phyloP scores from a whole-genome alignment of 1,140 invertebrate species.

The Rhynchophorus ferrugineus region DNA sequence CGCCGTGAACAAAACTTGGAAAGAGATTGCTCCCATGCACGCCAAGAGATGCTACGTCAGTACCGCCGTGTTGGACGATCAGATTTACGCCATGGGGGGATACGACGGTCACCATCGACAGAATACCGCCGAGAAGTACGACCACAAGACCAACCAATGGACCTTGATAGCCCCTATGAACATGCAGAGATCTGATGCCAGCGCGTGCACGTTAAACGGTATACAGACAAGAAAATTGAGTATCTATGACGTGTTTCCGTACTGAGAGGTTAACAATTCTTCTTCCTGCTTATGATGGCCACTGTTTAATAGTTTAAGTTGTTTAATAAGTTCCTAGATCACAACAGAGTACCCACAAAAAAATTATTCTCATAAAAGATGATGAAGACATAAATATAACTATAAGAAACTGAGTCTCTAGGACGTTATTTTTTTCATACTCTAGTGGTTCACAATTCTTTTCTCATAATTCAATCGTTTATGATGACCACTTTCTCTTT shows the following conservation, averaged over 20 bases:
- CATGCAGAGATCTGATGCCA: slow-evolving; percentile 60
- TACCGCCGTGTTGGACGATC: slow-evolving; percentile 51
- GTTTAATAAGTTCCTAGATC: no score
- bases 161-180: slow-evolving; percentile 56
- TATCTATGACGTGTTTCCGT: background rate
- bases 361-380: no score
- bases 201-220: slow-evolving; percentile 54
- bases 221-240: slow-evolving; percentile 22
- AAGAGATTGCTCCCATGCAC: slow-evolving; percentile 59
- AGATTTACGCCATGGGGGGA: slow-evolving; percentile 69
- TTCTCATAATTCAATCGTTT: no score
- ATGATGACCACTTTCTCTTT: no score
- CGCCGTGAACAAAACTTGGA: slow-evolving; percentile 54
- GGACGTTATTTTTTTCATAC: no score
- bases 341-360: no score
- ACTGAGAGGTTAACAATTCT: no score
- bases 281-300: no score
- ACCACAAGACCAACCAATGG: slow-evolving; percentile 60
- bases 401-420: no score
- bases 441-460: no score
- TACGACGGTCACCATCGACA: slow-evolving; percentile 66
- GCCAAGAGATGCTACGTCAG: slow-evolving; percentile 58
- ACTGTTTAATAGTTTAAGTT: no score
- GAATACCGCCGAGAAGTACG: slow-evolving; percentile 68
- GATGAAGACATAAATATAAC: no score